Base-by-base conservation (phyloP, 1,140 invertebrate genomes). In the Dysdera silvatica region DNA sequence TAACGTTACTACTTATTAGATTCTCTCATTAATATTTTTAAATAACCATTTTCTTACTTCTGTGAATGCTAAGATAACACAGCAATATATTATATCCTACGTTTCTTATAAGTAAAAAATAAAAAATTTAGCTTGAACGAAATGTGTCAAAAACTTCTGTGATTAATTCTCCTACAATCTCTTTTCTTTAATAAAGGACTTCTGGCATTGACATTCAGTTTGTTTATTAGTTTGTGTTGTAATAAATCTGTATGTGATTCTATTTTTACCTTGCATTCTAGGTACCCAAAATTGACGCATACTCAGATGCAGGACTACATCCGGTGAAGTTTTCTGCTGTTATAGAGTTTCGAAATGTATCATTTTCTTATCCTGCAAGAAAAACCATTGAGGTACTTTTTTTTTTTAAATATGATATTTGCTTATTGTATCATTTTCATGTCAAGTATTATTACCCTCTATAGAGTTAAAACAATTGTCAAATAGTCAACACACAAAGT, bases 331-430 rank as follows among this genome's bases (percentile, higher is more conserved):
- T 88, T 41, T 74, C 74, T 14, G 88, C 88, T 0, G 79, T 85
- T 69, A 85, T 95, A 31, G 74, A 81, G 61, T 88, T 94, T 68
- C 79, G 82, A 49, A 81, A 89, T 71, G 80, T 93, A 1, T 78
- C 80, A 66, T 91, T 90, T 71, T 79, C 81, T 12, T 95, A 95
- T 76, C 91, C 91, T 3, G 84, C 59, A 2, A 47, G 68, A 33
- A 67, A 67, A 45, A 77, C 82, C 41, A 69, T 72, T 4, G 59
- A 67, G 8, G 65, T 65, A 43, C 41, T 16, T 28, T 35, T 51
- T 31, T 51, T 56, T 29, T 56, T 14, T 29, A 23, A 3, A 45
- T 45, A 20, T 1, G 18, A n/a, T 14, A 2, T n/a, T 23, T 20
- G 2, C 12, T n/a, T 45, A 2, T 20, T 14, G 2, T 4, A 20